These are phyloP conservation scores for Lochmaea capreae DNA, from an alignment of 2,888 invertebrate genomes.

Conservation along the genomic window DNA sequence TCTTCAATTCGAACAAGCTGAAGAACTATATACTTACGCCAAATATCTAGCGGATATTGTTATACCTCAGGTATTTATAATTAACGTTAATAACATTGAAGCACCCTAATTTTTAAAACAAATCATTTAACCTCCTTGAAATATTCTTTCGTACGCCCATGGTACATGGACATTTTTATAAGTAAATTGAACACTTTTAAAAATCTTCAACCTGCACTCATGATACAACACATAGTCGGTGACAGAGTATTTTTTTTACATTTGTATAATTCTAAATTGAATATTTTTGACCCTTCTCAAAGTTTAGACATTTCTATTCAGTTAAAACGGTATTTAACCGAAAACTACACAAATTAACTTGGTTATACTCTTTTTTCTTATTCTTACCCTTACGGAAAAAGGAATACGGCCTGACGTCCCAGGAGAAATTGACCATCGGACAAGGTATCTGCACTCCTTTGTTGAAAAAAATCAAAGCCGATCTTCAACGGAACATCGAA, in stretches of 20 bases:
- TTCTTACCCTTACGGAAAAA: conserved; percentile 60
- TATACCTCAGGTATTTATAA: conserved; percentile 85
- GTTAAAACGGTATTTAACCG: conserved; percentile 4
- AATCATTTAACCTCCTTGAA: too few species aligned
- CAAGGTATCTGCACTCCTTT: conserved; percentile 98
- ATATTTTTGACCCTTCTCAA: too few species aligned
- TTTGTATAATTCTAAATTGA: too few species aligned
- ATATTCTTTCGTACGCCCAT: too few species aligned
- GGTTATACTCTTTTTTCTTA: conserved; percentile 40
- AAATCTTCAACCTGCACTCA: too few species aligned
- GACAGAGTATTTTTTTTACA: too few species aligned
- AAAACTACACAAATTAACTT: conserved; percentile 20
- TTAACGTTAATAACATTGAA: neutral
- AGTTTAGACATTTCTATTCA: conserved; percentile 3
- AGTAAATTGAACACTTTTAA: too few species aligned
- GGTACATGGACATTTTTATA: too few species aligned
- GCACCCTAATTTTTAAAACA: too few species aligned
- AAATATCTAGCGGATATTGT: conserved; percentile 99
- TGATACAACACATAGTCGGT: too few species aligned
- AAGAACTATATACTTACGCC: conserved; percentile 93
- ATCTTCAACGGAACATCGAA: conserved; percentile 93
- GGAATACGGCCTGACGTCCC: conserved; percentile 96
- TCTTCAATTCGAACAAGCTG: conserved; percentile 90
- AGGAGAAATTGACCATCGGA: conserved; percentile 96
- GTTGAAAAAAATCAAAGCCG: conserved; percentile 93